Percentiles rank a stretch among this genome's conserved stretches.
Evolutionary conservation across 2,797 vertebrate species (phyloP).

Genomic region (Chaunax sp.): DNA sequence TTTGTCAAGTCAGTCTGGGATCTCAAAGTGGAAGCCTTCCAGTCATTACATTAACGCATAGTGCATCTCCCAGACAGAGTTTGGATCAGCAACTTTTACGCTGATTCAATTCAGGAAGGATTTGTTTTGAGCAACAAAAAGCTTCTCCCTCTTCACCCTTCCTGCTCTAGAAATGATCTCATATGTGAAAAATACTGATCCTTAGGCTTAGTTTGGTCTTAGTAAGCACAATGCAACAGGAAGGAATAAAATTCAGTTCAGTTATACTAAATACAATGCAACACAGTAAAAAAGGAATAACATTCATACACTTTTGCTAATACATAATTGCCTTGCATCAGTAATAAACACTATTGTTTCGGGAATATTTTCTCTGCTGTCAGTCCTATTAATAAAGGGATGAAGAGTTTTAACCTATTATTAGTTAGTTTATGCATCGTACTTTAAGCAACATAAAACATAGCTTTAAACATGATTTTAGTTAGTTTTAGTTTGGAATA

Average conservation of each 20-base stretch:
- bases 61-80: slow-evolving; percentile 38
- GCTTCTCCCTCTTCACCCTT: no score
- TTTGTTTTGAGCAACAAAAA: slow-evolving; percentile 33
- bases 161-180: slow-evolving; percentile 8
- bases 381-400: no score
- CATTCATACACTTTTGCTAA: background rate
- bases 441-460: background rate
- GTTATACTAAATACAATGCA: no score
- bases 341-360: background rate
- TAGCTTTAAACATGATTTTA: background rate
- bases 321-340: background rate
- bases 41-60: slow-evolving; percentile 67
- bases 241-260: background rate
- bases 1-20: slow-evolving; percentile 42
- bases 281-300: no score
- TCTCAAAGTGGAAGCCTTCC: slow-evolving; percentile 65
- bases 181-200: background rate
- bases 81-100: slow-evolving; percentile 58
- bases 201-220: background rate
- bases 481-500: background rate
- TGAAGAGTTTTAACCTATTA: background rate
- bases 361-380: background rate
- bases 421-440: background rate
- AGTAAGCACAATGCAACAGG: background rate
- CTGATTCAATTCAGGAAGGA: slow-evolving; percentile 15